Evolutionary conservation across 2,888 invertebrate genomes (phyloP).

Genomic region (Notodonta dromedarius): DNA sequence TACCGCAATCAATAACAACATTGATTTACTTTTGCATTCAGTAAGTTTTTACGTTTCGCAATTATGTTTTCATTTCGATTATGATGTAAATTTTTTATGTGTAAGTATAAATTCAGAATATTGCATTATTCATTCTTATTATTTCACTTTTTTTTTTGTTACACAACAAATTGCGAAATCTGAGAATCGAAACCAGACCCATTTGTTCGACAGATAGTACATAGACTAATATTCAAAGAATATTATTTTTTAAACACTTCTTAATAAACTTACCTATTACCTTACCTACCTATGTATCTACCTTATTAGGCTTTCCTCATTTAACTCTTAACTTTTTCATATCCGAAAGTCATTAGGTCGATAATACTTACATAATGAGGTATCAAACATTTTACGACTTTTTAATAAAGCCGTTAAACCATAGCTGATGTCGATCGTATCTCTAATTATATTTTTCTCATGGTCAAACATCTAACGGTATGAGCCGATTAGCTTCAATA

Average conservation of each 20-base stretch:
- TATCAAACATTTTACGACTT: slow-evolving; percentile 35
- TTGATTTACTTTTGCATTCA: slow-evolving; percentile 36
- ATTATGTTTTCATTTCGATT: slow-evolving; percentile 16
- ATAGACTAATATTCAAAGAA: no score
- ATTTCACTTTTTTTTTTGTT: no score
- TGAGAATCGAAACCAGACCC: no score
- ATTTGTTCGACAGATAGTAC: no score
- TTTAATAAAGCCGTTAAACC: slow-evolving; percentile 42
- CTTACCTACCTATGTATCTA: no score
- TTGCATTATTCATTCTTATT: no score
- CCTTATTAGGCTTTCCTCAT: no score
- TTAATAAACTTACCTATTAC: no score
- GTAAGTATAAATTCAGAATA: no score
- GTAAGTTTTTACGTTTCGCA: slow-evolving; percentile 18
- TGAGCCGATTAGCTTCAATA: slow-evolving; percentile 49
- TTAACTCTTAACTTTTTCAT: slow-evolving; percentile 12
- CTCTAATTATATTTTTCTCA: slow-evolving; percentile 7
- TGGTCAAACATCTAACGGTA: slow-evolving; percentile 37
- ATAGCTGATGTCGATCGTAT: slow-evolving; percentile 6
- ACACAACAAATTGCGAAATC: no score
- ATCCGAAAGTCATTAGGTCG: slow-evolving; percentile 18
- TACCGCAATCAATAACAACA: slow-evolving; percentile 42
- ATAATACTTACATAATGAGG: slow-evolving; percentile 22
- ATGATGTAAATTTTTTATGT: neutral
- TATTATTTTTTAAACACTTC: no score